Evolutionary conservation across 2,113 vertebrate species (phyloP).

Genomic region (Ardeotis arabs): DNA sequence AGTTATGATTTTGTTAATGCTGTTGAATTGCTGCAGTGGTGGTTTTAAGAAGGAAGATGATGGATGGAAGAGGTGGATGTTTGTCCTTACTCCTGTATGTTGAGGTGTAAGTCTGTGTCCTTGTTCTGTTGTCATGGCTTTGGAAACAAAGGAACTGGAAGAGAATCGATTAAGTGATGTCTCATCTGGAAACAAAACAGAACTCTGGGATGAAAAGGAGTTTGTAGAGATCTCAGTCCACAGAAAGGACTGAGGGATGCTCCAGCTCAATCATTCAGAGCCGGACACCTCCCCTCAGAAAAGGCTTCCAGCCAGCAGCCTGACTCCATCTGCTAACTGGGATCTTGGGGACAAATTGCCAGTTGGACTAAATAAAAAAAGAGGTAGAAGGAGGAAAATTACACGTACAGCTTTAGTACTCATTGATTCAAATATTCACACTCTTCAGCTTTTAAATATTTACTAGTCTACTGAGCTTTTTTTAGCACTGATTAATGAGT

Average conservation of each 20-base stretch:
- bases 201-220: background rate
- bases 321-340: slow-evolving; percentile 6
- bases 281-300: background rate
- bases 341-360: slow-evolving; percentile 35
- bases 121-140: background rate
- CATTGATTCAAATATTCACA: slow-evolving; percentile 59
- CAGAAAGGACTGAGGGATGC: background rate
- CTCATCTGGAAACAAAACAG: slow-evolving; percentile 29
- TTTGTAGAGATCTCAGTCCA: background rate
- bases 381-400: slow-evolving; percentile 24
- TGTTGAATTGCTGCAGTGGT: background rate
- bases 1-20: background rate
- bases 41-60: background rate
- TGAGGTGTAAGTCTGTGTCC: background rate
- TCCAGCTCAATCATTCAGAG: slow-evolving; percentile 23
- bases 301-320: slow-evolving; percentile 11
- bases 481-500: slow-evolving; percentile 53
- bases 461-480: slow-evolving; percentile 30
- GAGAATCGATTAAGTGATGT: background rate
- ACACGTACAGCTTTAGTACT: slow-evolving; percentile 9
- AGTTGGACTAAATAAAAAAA: slow-evolving; percentile 32
- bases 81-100: background rate
- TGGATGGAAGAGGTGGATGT: background rate
- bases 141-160: slow-evolving; percentile 17
- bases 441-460: slow-evolving; percentile 61